phyloP scores from a whole-genome alignment of 2,797 vertebrate genomes.

The Acipenser ruthenus region DNA sequence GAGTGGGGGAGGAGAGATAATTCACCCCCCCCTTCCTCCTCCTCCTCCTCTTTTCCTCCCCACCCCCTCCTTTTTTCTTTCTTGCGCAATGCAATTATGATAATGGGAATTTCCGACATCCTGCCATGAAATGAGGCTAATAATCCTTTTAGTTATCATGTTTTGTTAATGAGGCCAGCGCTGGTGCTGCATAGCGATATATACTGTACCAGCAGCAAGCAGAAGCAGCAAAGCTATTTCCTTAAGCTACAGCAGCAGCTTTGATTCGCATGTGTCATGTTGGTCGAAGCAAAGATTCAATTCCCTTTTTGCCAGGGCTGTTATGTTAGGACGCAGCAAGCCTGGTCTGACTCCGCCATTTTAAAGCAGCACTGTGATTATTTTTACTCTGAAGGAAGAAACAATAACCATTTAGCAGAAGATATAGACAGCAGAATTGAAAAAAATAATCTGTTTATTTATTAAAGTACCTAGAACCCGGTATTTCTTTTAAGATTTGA shows the following conservation, averaged over 20 bases:
- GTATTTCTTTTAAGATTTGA: no score
- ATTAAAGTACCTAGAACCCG: no score
- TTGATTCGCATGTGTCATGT: constrained; percentile 20
- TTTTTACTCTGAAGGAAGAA: background rate
- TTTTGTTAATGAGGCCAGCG: constrained; percentile 87
- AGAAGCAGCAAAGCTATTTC: constrained; percentile 53
- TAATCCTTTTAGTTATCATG: constrained; percentile 92
- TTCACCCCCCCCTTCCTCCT: constrained; percentile 52
- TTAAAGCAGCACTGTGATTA: constrained; percentile 28
- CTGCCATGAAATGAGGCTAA: constrained; percentile 87
- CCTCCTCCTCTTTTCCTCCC: constrained; percentile 41
- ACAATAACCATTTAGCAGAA: no score
- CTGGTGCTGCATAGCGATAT: constrained; percentile 60
- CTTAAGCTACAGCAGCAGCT: constrained; percentile 52
- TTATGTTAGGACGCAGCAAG: constrained; percentile 29
- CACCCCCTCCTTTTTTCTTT: constrained; percentile 43
- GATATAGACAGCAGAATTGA: no score
- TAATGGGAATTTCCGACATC: constrained; percentile 97
- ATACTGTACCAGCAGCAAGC: constrained; percentile 56
- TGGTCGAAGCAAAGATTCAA: background rate
- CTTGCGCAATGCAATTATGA: constrained; percentile 78
- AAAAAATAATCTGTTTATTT: no score
- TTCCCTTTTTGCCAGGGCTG: background rate
- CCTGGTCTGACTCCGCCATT: constrained; percentile 53
- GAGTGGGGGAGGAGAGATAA: constrained; percentile 62